Percentiles rank a stretch among this genome's conserved stretches.
These are phyloP conservation scores for Therioaphis trifolii DNA, from an alignment of 2,888 invertebrate genomes.

Conservation along the genomic window DNA sequence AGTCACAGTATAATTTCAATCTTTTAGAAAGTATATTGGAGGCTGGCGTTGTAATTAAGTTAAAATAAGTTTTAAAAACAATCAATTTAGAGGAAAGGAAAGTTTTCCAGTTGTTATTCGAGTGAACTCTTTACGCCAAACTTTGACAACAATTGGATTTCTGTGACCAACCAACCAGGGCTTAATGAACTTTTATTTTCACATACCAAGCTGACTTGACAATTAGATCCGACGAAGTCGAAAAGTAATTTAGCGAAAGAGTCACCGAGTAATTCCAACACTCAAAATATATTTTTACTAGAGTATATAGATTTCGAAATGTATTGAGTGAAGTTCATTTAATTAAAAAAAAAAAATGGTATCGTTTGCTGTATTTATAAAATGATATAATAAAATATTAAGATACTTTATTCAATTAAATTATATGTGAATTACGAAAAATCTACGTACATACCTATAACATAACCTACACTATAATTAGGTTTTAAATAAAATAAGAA, in stretches of 20 bases:
- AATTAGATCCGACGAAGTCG: conserved; percentile 50
- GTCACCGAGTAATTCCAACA: not conserved
- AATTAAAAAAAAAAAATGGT: not conserved
- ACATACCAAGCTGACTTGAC: conserved; percentile 31
- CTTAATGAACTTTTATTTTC: conserved; percentile 58
- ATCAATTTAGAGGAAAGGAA: conserved; percentile 31
- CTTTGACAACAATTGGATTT: conserved; percentile 59
- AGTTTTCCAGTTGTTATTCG: conserved; percentile 46
- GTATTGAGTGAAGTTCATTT: no score
- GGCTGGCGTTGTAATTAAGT: conserved; percentile 13
- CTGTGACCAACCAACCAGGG: conserved; percentile 4
- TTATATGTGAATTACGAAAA: no score
- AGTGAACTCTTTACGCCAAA: conserved; percentile 52
- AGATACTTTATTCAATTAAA: no score
- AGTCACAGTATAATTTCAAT: no score
- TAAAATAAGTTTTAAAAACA: conserved; percentile 52
- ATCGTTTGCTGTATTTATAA: not conserved
- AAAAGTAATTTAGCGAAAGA: conserved; percentile 42
- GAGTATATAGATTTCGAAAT: conserved; percentile 1
- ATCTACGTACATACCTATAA: no score
- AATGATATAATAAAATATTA: not conserved
- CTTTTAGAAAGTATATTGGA: no score
- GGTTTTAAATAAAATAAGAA: not conserved
- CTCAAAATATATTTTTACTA: not conserved
- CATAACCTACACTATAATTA: not conserved